Conservation (phyloP, 2,113 vertebrate genomes). For the Shinisaurus crocodilurus region DNA sequence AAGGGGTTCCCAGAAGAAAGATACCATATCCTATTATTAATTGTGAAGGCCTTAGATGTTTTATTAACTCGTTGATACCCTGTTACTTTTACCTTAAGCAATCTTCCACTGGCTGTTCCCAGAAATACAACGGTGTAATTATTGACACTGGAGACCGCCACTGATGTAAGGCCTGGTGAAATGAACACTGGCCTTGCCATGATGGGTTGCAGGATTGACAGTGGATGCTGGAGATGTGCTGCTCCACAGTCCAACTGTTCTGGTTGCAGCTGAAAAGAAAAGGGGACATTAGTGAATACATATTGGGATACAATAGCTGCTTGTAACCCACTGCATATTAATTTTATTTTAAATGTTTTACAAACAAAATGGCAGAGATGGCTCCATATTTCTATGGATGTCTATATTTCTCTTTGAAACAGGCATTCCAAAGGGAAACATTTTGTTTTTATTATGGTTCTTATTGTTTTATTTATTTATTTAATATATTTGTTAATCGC, state of each 20-base stretch:
- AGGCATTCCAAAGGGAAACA: no score
- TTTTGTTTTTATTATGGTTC: no score
- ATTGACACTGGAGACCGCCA: constrained; percentile 88
- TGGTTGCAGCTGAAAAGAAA: constrained; percentile 83
- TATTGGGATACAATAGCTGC: neutral
- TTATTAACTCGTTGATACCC: neutral
- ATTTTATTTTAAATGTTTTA: neutral
- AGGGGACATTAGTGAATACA: accelerated
- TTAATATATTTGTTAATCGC: no score
- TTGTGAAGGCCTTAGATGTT: neutral
- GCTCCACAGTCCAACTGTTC: constrained; percentile 97
- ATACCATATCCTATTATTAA: neutral
- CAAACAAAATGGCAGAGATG: no score
- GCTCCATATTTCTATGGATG: neutral
- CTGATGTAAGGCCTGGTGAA: constrained; percentile 81
- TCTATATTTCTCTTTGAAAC: neutral
- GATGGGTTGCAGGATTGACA: constrained; percentile 87
- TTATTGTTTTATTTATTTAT: no score
- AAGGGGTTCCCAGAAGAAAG: neutral
- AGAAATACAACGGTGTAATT: constrained; percentile 92
- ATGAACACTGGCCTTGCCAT: constrained; percentile 84
- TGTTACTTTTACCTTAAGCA: constrained; percentile 87
- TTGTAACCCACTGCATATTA: neutral
- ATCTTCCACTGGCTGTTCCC: constrained; percentile 87
- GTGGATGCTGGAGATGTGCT: constrained; percentile 93